phyloP scores from a whole-genome alignment of 2,888 invertebrate genomes.

The Prostheceraeus crozeri region DNA sequence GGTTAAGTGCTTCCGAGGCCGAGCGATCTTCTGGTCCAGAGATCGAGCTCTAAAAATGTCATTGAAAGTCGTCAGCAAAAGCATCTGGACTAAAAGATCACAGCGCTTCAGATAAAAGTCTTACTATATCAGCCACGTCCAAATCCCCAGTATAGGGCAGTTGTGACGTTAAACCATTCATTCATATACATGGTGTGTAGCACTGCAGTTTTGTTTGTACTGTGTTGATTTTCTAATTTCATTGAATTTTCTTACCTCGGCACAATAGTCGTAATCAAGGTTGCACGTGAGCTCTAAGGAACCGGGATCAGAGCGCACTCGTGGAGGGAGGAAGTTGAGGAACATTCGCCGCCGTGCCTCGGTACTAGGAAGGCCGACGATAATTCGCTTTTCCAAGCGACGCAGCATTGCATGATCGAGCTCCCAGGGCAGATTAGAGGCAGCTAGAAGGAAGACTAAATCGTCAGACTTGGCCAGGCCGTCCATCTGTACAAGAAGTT shows the following conservation, averaged over 20 bases:
- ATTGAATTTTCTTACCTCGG: slow-evolving; percentile 55
- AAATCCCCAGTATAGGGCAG: no score
- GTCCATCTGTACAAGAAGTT: slow-evolving; percentile 77
- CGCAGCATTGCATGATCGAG: slow-evolving; percentile 78
- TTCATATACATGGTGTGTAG: no score
- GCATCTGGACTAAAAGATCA: no score
- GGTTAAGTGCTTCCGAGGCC: no score
- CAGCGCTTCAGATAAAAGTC: no score
- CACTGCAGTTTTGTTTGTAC: no score
- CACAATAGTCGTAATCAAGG: slow-evolving; percentile 58
- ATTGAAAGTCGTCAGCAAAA: no score
- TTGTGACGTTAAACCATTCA: no score
- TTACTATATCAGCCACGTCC: no score
- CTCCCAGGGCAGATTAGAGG: slow-evolving; percentile 87
- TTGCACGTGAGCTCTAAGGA: slow-evolving; percentile 57
- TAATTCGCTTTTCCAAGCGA: slow-evolving; percentile 75
- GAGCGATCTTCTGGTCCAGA: no score
- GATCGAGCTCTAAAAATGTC: no score
- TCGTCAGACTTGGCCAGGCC: slow-evolving; percentile 65
- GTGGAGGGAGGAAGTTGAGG: slow-evolving; percentile 57
- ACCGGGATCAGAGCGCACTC: slow-evolving; percentile 50
- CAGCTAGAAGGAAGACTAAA: slow-evolving; percentile 71
- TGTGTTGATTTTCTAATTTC: no score
- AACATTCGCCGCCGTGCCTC: slow-evolving; percentile 67
- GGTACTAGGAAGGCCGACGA: slow-evolving; percentile 69